These are phyloP conservation scores for Pantherophis guttatus DNA, from an alignment of 2,113 vertebrate genomes.

Conservation along the genomic window DNA sequence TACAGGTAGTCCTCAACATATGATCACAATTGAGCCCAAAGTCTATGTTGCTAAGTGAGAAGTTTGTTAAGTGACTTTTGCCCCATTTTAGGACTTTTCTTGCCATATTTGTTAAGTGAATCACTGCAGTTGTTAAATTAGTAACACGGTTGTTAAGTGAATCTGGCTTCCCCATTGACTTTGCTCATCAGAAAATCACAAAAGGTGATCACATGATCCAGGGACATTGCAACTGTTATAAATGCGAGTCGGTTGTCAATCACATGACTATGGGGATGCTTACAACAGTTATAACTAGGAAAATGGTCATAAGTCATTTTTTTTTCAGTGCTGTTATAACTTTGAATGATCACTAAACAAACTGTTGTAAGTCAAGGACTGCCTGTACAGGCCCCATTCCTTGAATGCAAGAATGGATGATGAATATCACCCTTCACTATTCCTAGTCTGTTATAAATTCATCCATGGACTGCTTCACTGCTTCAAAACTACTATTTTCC, in stretches of 20 bases:
- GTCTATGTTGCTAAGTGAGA: neutral
- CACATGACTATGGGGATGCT: neutral
- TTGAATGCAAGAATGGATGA: neutral
- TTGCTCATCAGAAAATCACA: neutral
- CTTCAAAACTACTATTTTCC: neutral
- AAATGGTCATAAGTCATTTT: neutral
- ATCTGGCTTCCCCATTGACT: neutral
- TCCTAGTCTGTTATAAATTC: neutral
- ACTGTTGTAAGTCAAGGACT: too few species aligned
- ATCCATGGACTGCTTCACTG: neutral
- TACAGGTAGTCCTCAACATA: neutral
- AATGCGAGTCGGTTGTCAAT: neutral
- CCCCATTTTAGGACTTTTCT: neutral
- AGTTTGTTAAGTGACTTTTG: neutral
- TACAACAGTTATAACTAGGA: neutral
- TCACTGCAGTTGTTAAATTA: neutral
- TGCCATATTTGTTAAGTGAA: neutral
- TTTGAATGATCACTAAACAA: too few species aligned
- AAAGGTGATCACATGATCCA: neutral
- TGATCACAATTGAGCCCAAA: neutral
- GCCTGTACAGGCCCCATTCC: neutral
- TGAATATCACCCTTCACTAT: neutral
- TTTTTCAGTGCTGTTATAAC: too few species aligned
- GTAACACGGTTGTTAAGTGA: neutral
- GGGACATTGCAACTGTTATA: neutral